Conservation (phyloP, 2,888 invertebrate species). For the Plagiodera versicolora region DNA sequence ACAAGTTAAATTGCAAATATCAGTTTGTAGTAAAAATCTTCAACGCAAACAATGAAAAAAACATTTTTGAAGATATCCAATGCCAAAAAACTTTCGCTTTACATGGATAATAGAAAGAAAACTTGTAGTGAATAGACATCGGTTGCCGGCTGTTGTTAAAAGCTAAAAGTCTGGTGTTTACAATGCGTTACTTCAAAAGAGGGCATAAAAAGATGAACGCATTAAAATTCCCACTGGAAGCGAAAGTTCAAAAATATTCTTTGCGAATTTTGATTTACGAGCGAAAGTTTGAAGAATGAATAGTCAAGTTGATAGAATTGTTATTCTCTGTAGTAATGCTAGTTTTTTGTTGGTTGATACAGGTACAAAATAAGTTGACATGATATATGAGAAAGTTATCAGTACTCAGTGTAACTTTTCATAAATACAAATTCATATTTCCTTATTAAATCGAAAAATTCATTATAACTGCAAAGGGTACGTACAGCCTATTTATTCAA, state of each 20-base stretch:
- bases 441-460: no score
- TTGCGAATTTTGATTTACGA: constrained; percentile 54
- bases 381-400: no score
- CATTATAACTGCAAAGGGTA: no score
- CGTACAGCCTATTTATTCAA: no score
- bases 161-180: constrained; percentile 42
- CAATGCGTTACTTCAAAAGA: constrained; percentile 45
- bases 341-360: no score
- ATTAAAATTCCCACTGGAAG: constrained; percentile 47
- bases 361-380: no score
- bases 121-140: constrained; percentile 30
- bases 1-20: no score
- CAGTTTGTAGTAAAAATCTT: no score
- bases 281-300: constrained; percentile 39
- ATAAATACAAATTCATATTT: no score
- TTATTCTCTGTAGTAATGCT: not conserved
- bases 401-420: no score
- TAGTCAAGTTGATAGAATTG: constrained; percentile 2
- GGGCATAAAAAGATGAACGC: constrained; percentile 45
- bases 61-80: not conserved
- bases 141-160: constrained; percentile 32
- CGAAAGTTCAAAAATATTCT: constrained; percentile 53
- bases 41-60: no score
- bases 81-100: constrained; percentile 32
- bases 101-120: constrained; percentile 28